These are phyloP conservation scores for Drosophila nannoptera DNA, from an alignment of 1,140 invertebrate species.

Conservation along the genomic window DNA sequence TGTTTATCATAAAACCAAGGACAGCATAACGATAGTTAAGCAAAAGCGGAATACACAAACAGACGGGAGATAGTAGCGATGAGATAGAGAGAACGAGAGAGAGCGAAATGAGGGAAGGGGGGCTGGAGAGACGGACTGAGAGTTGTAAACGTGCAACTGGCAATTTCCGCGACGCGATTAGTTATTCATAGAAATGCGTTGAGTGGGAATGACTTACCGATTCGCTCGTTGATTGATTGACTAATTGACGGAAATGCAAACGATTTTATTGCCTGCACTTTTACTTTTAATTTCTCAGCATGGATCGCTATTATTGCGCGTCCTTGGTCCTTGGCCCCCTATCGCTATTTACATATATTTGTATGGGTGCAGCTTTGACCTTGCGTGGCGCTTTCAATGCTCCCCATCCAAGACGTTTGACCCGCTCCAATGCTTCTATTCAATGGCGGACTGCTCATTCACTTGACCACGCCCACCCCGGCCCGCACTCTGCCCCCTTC, in stretches of 20 bases:
- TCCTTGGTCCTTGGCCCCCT: constrained; percentile 19
- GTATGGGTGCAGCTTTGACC: constrained; percentile 41
- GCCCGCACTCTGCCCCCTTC: too few species aligned
- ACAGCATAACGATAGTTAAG: background rate
- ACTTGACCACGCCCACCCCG: constrained; percentile 25
- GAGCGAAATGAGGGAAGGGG: background rate
- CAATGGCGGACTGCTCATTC: constrained; percentile 47
- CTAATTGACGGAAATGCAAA: too few species aligned
- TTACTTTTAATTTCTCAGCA: background rate
- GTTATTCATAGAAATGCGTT: too few species aligned
- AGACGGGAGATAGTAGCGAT: too few species aligned
- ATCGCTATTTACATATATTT: constrained; percentile 53
- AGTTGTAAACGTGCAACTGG: background rate
- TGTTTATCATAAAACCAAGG: constrained; percentile 21
- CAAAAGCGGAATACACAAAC: background rate
- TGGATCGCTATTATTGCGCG: constrained; percentile 46
- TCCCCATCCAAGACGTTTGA: constrained; percentile 14
- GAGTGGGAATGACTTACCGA: background rate
- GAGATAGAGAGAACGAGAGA: background rate
- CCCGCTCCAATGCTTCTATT: constrained; percentile 41
- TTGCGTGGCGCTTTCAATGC: constrained; percentile 33
- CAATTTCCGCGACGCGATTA: too few species aligned
- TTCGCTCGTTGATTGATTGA: too few species aligned
- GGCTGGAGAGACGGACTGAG: background rate
- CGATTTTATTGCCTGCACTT: too few species aligned